Evolutionary conservation across 1,140 invertebrate species (phyloP).

Genomic region (Bicyclus anynana): DNA sequence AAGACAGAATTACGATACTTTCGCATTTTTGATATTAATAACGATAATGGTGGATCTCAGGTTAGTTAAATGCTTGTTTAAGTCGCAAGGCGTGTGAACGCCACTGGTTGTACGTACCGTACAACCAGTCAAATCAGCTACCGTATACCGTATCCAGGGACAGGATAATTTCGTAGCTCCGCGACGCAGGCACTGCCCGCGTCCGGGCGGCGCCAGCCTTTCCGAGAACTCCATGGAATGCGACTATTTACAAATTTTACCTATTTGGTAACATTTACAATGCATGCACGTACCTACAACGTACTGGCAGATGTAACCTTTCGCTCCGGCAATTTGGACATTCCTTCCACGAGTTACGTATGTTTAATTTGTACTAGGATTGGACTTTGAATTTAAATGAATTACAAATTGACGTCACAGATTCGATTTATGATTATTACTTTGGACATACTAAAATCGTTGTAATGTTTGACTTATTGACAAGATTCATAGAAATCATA

Average conservation of each 20-base stretch:
- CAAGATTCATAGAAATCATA: no score
- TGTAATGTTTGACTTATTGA: no score
- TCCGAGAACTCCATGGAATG: conserved; percentile 61
- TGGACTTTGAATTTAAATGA: conserved; percentile 7
- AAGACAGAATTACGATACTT: no score
- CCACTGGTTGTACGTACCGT: no score
- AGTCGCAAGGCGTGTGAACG: no score
- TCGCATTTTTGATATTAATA: no score
- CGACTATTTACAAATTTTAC: conserved; percentile 74
- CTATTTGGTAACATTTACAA: conserved; percentile 71
- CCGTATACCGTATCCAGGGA: conserved; percentile 17
- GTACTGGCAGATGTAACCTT: conserved; percentile 42
- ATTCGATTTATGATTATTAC: no score
- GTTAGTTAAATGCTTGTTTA: no score
- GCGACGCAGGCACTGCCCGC: conserved; percentile 2
- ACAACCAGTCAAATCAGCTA: no score
- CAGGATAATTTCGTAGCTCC: conserved; percentile 22
- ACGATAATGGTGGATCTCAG: no score
- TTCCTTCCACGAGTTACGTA: conserved; percentile 21
- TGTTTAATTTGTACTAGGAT: conserved; percentile 2
- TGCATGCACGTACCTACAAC: conserved; percentile 50
- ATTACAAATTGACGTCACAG: no score
- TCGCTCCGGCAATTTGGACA: conserved; percentile 41
- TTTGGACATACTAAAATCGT: no score
- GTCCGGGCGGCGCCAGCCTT: conserved; percentile 52